Evolutionary conservation across 1,140 invertebrate species (phyloP), one percentile per base, ranked within the genome.

Genomic region (Zaprionus tsacasi): DNA sequence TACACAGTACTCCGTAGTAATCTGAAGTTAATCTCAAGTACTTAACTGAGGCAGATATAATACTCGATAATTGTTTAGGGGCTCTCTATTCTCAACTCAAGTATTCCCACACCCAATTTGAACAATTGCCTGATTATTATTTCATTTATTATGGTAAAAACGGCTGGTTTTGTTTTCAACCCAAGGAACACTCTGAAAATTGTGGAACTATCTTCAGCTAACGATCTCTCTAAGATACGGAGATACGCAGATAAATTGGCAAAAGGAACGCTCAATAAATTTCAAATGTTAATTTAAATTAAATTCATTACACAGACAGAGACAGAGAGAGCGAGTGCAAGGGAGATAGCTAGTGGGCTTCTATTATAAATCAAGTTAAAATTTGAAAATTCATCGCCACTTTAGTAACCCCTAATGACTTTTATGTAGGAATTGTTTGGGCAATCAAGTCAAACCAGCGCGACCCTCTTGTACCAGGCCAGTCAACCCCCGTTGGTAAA

Each of bases 381-480:
- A 81, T 86, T 86, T 90, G 77, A 81, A 86, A 89, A 90, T 90
- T 90, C 87, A 90, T 90, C 87, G 87, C 87, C 87, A 90, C 87
- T 90, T 90, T 90, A 86, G 87, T 90, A 91, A 90, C 87, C 87
- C 87, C 85, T 89, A 89, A 89, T 89, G 85, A 89, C 85, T 89
- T 85, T 74, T 89, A 74, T 89, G 81, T 85, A 63, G 77, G 55
- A 89, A 89, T 87, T 87, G 80, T 89, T 88, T 87, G 83, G 83
- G 83, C 83, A 87, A 87, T 87, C 83, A 87, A 87, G 80, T 71
- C 78, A 64, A 70, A 54, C 78, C 82, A 74, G 61, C 15, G 50
- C 66, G 56, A 64, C 64, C 75, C 45, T 50, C 45, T 50, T 50
- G 17, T 50, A 50, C 17, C 45, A 21, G 1, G 17, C 54, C 38